Conservation (phyloP, 2,113 vertebrate genomes). For the Apodemus sylvaticus region DNA sequence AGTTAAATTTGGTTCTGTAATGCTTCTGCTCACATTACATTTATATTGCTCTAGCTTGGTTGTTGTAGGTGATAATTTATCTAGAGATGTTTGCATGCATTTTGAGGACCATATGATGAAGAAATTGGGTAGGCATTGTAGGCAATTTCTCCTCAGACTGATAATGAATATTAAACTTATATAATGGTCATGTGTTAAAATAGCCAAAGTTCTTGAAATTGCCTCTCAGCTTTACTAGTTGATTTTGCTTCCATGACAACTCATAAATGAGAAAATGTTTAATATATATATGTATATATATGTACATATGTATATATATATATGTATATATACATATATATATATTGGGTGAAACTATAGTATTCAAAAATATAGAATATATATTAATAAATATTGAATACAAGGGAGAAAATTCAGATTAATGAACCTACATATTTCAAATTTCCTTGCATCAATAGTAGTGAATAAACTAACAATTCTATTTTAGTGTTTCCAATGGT, state of each 20-base stretch:
- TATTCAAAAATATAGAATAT: background rate
- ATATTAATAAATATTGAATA: background rate
- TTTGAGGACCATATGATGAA: background rate
- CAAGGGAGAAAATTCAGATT: background rate
- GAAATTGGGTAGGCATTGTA: background rate
- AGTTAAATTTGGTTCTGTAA: background rate
- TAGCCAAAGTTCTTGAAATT: background rate
- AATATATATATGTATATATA: background rate
- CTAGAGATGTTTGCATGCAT: background rate
- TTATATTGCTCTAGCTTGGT: background rate
- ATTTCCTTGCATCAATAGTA: background rate
- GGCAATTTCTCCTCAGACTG: background rate
- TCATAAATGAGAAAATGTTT: background rate
- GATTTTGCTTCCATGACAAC: background rate
- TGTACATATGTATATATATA: no score
- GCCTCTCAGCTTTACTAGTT: background rate
- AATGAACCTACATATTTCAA: background rate
- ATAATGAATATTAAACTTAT: background rate
- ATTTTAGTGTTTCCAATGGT: constrained; percentile 1
- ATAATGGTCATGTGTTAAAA: background rate
- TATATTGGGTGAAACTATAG: background rate
- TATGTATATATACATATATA: background rate
- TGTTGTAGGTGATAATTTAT: background rate
- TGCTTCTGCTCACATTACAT: background rate
- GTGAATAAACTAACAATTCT: background rate